Evolutionary conservation across 2,888 invertebrate genomes (phyloP), one percentile per base, ranked within the genome.

Genomic region (Lagria hirta): DNA sequence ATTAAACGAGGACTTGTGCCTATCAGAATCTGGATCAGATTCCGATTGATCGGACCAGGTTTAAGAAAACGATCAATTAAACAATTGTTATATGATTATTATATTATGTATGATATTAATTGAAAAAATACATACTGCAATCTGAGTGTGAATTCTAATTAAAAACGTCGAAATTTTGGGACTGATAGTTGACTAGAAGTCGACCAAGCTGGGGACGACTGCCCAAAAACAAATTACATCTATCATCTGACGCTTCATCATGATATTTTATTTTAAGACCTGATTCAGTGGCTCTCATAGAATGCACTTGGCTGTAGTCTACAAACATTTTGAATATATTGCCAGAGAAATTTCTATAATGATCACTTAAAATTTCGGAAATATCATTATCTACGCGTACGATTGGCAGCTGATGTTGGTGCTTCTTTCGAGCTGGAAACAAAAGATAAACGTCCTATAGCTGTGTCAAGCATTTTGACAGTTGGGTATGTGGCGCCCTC

Each of bases 1-100:
- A 48, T 77, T 91, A 58, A 86, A 84, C 65, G 88, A 88, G 65
- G 91, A 92, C 73, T 79, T 92, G 62, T 86, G 88, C 75, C 78
- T 92, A 62, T 91, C 90, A 33, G 88, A 88, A 75, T 86, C 88
- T 21, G 89, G 87, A 65, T 87, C 88, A 61, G 89, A 89, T 70
- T 63, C 61, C 34, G 62, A 64, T 42, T 63, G 21, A 54, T 45
- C 27, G 32, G 57, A 59, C 56, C 53, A 55, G 54, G 56, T 52
- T 49, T 54, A 58, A 42, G 55, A 48, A 42, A 52, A 55, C 54
- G 54, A 47, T 49, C 47, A 52, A 46, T 52, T 26, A 30, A 30
- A 24, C 15, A 52, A 53, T 55, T 57, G 51, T 55, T 52, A 50
- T 46, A 54, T 38, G 41, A 48, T 50, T 49, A 53, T 49, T 56